Conservation (phyloP, 2,888 invertebrate species). For the Diarsia dahlii region DNA sequence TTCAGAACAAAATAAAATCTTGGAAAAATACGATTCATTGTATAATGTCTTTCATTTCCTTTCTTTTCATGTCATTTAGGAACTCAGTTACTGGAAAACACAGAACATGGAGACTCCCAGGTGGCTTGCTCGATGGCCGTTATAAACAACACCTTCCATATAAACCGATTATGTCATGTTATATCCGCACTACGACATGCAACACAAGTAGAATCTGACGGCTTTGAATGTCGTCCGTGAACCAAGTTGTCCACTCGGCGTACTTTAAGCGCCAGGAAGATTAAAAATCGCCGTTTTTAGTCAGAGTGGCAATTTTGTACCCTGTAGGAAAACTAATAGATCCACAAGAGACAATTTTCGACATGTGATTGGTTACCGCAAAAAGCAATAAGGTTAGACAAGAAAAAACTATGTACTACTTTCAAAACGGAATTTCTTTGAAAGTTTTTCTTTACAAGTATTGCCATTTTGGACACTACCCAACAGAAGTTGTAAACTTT, state of each 20-base stretch:
- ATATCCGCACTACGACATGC: not conserved
- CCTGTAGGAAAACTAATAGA: not conserved
- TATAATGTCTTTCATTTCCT: not conserved
- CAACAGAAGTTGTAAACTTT: slow-evolving; percentile 40
- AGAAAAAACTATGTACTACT: slow-evolving; percentile 7
- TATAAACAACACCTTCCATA: not conserved
- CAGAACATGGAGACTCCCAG: not conserved
- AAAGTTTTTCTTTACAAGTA: slow-evolving; percentile 23
- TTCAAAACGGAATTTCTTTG: slow-evolving; percentile 10
- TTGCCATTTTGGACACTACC: slow-evolving; percentile 35
- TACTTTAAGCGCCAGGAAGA: not conserved
- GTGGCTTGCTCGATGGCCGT: not conserved
- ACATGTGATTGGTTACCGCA: not conserved
- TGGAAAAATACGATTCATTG: not conserved
- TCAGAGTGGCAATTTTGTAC: too few species aligned
- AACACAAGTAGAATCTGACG: not conserved
- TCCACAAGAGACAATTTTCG: not conserved
- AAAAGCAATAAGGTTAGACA: not conserved
- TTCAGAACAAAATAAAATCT: not conserved
- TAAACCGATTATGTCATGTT: not conserved
- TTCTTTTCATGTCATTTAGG: not conserved
- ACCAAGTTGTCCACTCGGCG: not conserved
- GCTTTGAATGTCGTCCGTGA: not conserved
- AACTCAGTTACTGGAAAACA: not conserved
- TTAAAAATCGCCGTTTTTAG: too few species aligned